Evolutionary conservation across 2,797 vertebrate genomes (phyloP).

Genomic region (Manis crassicaudata): DNA sequence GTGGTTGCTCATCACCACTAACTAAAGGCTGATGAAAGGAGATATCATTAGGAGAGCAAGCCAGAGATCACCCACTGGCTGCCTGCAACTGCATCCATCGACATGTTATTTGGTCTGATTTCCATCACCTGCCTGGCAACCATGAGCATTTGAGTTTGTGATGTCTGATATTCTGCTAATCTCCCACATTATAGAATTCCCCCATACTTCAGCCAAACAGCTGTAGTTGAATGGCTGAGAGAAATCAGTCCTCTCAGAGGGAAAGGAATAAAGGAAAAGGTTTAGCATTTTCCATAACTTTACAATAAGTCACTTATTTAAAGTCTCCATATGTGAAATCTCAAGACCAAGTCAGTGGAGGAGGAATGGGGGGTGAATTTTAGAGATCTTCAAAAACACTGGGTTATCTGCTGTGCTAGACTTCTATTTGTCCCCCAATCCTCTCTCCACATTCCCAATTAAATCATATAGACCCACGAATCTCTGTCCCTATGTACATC

Average conservation of each 20-base stretch:
- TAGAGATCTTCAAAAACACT: not conserved
- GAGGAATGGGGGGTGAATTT: not conserved
- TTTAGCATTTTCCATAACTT: constrained; percentile 13
- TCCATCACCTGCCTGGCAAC: not conserved
- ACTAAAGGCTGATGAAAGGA: constrained; percentile 3
- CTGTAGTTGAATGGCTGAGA: not conserved
- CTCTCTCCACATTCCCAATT: not conserved
- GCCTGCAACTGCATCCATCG: not conserved
- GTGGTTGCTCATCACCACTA: not conserved
- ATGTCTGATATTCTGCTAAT: constrained; percentile 52
- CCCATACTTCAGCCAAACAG: not conserved
- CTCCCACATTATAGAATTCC: not conserved
- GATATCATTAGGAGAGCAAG: not conserved
- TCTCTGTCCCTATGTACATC: no score
- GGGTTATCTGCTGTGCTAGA: not conserved
- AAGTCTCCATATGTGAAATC: not conserved
- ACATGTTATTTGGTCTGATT: not conserved
- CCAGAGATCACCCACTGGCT: not conserved
- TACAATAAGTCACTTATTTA: not conserved
- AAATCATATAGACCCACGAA: no score
- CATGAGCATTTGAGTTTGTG: not conserved
- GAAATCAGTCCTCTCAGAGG: not conserved
- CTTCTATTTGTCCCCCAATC: not conserved
- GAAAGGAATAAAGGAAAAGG: constrained; percentile 5
- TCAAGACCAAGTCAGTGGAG: not conserved